Conservation (phyloP, 2,888 invertebrate genomes). For the Campoletis raptor region DNA sequence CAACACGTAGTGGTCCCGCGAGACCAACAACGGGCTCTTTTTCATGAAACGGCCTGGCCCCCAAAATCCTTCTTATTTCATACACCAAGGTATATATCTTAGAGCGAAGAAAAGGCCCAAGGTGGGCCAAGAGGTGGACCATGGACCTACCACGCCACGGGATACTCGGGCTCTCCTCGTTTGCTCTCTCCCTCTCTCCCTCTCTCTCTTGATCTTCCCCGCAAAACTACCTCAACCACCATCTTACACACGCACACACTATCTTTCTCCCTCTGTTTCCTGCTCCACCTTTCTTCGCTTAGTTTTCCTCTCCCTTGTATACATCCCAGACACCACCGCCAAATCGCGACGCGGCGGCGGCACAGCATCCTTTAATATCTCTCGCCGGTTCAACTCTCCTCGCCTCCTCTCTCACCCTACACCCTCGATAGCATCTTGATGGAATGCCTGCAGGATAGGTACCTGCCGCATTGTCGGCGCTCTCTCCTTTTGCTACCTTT, state of each 20-base stretch:
- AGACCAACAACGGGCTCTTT: conserved; percentile 4
- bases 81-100: conserved; percentile 27
- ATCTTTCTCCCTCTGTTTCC: conserved; percentile 21
- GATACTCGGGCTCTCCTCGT: conserved; percentile 61
- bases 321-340: conserved; percentile 24
- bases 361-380: conserved; percentile 82
- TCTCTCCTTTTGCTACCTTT: conserved; percentile 61
- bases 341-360: conserved; percentile 65
- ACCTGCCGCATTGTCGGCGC: conserved; percentile 82
- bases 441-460: conserved; percentile 83
- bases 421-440: conserved; percentile 82
- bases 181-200: conserved; percentile 34
- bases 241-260: conserved; percentile 7
- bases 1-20: conserved; percentile 23
- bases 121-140: conserved; percentile 60
- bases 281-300: conserved; percentile 19
- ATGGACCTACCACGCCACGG: conserved; percentile 78
- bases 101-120: conserved; percentile 42
- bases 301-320: conserved; percentile 37
- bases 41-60: conserved; percentile 14
- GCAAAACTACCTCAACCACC: conserved; percentile 1
- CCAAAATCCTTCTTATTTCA: conserved; percentile 26
- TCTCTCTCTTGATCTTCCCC: conserved; percentile 42
- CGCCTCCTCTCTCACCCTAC: conserved; percentile 65
- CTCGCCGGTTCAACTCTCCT: conserved; percentile 75